A percentile compares a stretch with the other conserved stretches of the same genome.
Evolutionary conservation across 1,140 invertebrate species (phyloP).

Genomic region (Lucilia cuprina): DNA sequence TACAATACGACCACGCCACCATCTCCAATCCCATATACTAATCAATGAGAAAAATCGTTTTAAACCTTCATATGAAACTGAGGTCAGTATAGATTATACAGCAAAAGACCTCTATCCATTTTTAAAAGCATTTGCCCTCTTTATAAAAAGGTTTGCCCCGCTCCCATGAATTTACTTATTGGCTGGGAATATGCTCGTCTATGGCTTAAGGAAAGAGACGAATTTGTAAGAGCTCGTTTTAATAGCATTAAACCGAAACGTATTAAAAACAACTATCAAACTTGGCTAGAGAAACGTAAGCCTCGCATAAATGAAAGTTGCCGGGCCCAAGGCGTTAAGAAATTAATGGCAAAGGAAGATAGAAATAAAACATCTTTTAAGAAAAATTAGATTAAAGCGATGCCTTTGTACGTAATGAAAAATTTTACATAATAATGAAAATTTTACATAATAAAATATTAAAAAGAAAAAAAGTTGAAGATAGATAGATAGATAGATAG

Average conservation of each 20-base stretch:
- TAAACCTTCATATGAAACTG: conserved; percentile 40
- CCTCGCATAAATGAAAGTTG: not conserved
- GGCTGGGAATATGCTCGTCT: conserved; percentile 49
- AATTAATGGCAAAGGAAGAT: no score
- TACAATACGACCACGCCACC: conserved; percentile 5
- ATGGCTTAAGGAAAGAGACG: conserved; percentile 47
- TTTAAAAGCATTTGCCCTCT: not conserved
- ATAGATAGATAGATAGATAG: no score
- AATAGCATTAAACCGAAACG: conserved; percentile 36
- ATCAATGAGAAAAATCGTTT: conserved; percentile 33
- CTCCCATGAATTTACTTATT: conserved; percentile 32
- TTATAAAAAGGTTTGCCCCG: not conserved
- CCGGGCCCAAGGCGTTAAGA: not conserved
- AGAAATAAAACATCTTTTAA: no score
- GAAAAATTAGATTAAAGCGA: no score
- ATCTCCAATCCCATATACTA: conserved; percentile 1
- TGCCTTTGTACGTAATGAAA: no score
- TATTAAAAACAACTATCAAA: conserved; percentile 50
- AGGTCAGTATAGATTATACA: no score
- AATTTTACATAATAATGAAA: no score
- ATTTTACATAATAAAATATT: no score
- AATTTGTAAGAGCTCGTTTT: conserved; percentile 33
- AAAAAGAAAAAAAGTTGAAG: no score
- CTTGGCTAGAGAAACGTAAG: conserved; percentile 47
- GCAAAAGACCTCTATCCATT: no score